phyloP scores from a whole-genome alignment of 1,140 invertebrate genomes.

The Sinonovacula constricta region DNA sequence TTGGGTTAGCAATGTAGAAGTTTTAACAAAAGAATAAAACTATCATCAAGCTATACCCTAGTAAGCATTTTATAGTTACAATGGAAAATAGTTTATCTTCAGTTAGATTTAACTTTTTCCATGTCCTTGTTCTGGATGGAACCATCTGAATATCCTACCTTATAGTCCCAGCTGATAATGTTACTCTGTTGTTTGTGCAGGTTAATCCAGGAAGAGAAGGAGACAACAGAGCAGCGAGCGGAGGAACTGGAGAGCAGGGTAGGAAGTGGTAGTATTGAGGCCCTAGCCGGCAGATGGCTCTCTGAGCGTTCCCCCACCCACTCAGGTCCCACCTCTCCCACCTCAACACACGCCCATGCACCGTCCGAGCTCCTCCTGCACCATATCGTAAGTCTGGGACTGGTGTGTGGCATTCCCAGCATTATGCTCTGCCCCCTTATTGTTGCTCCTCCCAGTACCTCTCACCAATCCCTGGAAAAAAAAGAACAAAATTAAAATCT shows the following conservation, averaged over 20 bases:
- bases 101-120: background rate
- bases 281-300: slow-evolving; percentile 72
- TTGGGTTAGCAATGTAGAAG: no score
- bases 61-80: background rate
- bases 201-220: slow-evolving; percentile 99
- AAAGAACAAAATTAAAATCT: no score
- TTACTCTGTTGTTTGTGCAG: slow-evolving; percentile 69
- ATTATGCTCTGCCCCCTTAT: background rate
- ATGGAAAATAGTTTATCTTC: background rate
- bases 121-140: background rate
- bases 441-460: background rate
- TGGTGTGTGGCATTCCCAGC: no score
- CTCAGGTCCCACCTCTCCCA: slow-evolving; percentile 50
- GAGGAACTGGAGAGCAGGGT: slow-evolving; percentile 98
- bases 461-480: no score
- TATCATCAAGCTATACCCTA: no score
- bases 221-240: slow-evolving; percentile 94
- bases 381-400: slow-evolving; percentile 24
- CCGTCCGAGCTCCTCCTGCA: slow-evolving; percentile 28
- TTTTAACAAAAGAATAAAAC: no score
- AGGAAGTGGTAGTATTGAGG: slow-evolving; percentile 84
- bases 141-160: slow-evolving; percentile 20
- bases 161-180: background rate
- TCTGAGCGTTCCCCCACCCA: slow-evolving; percentile 78
- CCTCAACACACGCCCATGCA: slow-evolving; percentile 18